Base-by-base conservation (phyloP, 2,888 invertebrate genomes). In the Drosophila subquinaria region DNA sequence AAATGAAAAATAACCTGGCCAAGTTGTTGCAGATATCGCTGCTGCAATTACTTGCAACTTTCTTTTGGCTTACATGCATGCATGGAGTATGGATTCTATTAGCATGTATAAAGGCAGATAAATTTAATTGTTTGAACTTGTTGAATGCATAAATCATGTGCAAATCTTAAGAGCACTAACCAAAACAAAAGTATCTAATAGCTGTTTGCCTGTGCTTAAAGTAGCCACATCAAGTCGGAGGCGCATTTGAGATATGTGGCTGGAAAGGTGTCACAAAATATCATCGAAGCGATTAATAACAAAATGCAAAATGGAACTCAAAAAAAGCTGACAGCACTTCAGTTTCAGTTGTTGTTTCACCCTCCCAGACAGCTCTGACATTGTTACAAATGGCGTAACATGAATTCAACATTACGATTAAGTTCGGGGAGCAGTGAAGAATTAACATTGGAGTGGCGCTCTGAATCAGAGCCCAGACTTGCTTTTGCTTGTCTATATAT, bases 381-480 rank as follows among this genome's bases (percentile, higher is more conserved):
- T 63, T 67, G 69, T 81, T 85, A 90, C 87, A 88, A 88, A 88
- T 88, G 90, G 87, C 87, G 81, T 67, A 73, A 88, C 90, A 88
- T 76, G 89, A 83, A 83, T 78, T 88, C 73, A 75, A 83, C 90
- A 90, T 87, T 88, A 86, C 90, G 80, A 72, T 70, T 71, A 63
- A 42, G 27, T 48, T 56, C 8, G 30, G 63, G 30, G 17, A 48
- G 59, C 38, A 43, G 42, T 56, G 55, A 9, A 45, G 43, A 27
- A 55, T 40, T 33, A 27, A 45, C 30, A 35, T 13, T 13, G n/a
- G 15, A 57, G 38, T 64, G 71, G 70, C 70, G 65, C 73, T 36
- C 55, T 20, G 63, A 55, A 47, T 42, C 52, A 48, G 48, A 50
- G 13, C 15, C 45, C 45, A 60, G 55, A 55, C 63, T 35, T 13